A percentile compares a stretch with the other conserved stretches of the same genome.
Conservation (phyloP, 2,888 invertebrate species). For the Acleris literana region DNA sequence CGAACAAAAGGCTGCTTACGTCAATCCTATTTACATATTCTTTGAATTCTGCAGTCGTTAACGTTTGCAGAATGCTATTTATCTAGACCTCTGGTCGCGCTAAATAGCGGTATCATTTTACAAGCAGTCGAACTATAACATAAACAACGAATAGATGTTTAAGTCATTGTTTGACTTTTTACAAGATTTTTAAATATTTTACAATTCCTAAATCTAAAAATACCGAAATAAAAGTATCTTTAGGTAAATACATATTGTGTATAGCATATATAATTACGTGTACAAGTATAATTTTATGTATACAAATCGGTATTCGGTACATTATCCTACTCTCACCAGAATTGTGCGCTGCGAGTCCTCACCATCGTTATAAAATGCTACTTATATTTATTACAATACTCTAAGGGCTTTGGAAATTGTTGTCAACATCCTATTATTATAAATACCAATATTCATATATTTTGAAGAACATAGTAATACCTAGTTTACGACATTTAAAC, state of each 20-base stretch:
- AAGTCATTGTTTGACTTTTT: no score
- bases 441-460: conserved; percentile 18
- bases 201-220: no score
- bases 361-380: conserved; percentile 61
- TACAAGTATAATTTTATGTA: conserved; percentile 19
- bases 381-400: conserved; percentile 47
- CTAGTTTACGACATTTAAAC: conserved; percentile 45
- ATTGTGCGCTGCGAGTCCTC: conserved; percentile 80
- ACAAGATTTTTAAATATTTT: no score
- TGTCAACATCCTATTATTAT: conserved; percentile 8
- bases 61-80: no score
- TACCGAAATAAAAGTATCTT: no score
- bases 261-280: background rate
- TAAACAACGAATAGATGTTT: no score
- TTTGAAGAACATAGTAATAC: conserved; percentile 9
- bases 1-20: no score
- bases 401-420: conserved; percentile 24
- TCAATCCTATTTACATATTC: no score
- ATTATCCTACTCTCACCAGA: conserved; percentile 69
- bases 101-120: no score
- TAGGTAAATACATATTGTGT: background rate
- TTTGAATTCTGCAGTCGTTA: no score
- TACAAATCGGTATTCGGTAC: conserved; percentile 47
- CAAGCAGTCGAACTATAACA: no score
- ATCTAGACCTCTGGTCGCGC: no score